Conservation (phyloP, 2,888 invertebrate species). For the Sinhomidia bicolor region DNA sequence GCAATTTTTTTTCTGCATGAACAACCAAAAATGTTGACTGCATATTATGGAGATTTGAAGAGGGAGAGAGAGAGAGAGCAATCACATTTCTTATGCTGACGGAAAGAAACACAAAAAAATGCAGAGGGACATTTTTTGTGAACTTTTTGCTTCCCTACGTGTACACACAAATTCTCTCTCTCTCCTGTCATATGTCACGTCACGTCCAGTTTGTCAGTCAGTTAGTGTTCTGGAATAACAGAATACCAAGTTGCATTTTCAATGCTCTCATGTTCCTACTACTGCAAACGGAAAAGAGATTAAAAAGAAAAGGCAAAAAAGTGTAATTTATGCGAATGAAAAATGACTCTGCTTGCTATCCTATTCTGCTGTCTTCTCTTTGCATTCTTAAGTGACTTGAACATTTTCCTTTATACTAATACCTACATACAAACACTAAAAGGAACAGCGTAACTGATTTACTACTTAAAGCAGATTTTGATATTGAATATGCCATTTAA, state of each 20-base stretch:
- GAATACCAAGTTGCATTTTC: background rate
- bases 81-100: background rate
- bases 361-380: background rate
- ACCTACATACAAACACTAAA: too few species aligned
- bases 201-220: conserved; percentile 27
- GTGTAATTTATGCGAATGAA: background rate
- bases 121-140: background rate
- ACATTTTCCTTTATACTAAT: background rate
- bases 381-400: too few species aligned
- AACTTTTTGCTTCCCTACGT: background rate
- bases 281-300: conserved; percentile 16
- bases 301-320: background rate
- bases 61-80: too few species aligned
- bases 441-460: too few species aligned
- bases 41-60: background rate
- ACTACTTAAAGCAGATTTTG: too few species aligned
- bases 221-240: conserved; percentile 10
- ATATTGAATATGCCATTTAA: too few species aligned
- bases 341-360: background rate
- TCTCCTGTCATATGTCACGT: background rate
- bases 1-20: background rate
- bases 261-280: too few species aligned
- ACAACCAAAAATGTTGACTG: background rate
- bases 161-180: too few species aligned
- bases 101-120: background rate